phyloP scores from a whole-genome alignment of 2,797 vertebrate genomes.

The Linurgus olivaceus region DNA sequence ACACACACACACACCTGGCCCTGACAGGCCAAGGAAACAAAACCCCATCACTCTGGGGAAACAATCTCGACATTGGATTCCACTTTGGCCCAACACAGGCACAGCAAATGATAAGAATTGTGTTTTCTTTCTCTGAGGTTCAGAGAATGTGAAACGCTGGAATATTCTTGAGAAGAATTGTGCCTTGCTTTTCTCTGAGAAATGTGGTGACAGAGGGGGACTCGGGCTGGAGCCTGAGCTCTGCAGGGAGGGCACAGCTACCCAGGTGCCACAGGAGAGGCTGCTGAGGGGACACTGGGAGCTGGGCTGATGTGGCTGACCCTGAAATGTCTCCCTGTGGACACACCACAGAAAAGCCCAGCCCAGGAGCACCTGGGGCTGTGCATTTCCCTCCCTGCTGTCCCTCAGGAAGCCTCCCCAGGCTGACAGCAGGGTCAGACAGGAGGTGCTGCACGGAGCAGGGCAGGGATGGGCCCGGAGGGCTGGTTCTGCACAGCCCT shows the following conservation, averaged over 20 bases:
- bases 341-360: fast-evolving
- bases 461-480: background rate
- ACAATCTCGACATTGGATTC: no score
- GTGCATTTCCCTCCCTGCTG: background rate
- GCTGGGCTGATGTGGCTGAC: background rate
- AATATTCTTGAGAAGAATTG: no score
- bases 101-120: no score
- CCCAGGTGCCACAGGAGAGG: background rate
- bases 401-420: background rate
- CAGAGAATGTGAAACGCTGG: no score
- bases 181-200: background rate
- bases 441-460: background rate
- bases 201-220: fast-evolving
- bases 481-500: background rate
- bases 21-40: no score
- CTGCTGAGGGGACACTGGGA: fast-evolving
- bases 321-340: background rate
- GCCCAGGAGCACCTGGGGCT: background rate
- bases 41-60: no score
- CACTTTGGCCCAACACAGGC: no score
- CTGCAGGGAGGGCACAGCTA: background rate
- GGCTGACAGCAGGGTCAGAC: background rate
- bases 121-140: no score
- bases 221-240: fast-evolving
- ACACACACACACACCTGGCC: no score